Conservation (phyloP, 2,888 invertebrate species). For the Epistrophella euchroma region DNA sequence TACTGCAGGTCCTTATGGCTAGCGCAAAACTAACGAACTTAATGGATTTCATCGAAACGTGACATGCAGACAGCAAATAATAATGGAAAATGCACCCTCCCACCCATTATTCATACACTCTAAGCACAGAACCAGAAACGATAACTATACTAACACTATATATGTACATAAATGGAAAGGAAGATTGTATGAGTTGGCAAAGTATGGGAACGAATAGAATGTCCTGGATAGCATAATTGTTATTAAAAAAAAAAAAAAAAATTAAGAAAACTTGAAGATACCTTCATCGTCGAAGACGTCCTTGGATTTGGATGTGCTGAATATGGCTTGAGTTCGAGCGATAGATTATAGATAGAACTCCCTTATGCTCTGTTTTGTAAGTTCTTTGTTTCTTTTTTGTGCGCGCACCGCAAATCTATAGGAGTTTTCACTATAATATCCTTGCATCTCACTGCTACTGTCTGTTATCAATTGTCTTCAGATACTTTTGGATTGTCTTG, state of each 20-base stretch:
- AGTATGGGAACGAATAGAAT: conserved; percentile 38
- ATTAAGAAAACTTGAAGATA: conserved; percentile 55
- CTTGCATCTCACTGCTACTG: conserved; percentile 36
- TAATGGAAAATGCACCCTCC: conserved; percentile 68
- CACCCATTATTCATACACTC: background rate
- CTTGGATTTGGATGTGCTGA: conserved; percentile 29
- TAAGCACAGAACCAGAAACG: background rate
- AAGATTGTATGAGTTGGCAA: background rate
- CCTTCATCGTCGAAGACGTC: conserved; percentile 42
- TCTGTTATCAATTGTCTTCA: conserved; percentile 75
- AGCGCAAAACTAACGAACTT: conserved; percentile 71
- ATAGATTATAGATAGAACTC: background rate
- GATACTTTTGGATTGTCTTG: conserved; percentile 72
- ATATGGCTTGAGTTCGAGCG: conserved; percentile 23
- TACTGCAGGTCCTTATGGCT: conserved; percentile 65
- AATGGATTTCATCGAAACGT: conserved; percentile 74
- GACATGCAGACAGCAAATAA: conserved; percentile 74
- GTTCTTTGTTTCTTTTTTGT: conserved; percentile 25
- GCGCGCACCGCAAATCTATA: conserved; percentile 56
- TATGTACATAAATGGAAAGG: background rate
- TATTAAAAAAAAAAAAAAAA: conserved; percentile 72
- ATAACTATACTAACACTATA: background rate
- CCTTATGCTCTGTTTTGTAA: too few relatives aligned
- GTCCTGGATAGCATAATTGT: conserved; percentile 66
- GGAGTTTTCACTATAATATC: conserved; percentile 59